phyloP scores from a whole-genome alignment of 2,888 invertebrate genomes.

The Tetrapedia diversipes region DNA sequence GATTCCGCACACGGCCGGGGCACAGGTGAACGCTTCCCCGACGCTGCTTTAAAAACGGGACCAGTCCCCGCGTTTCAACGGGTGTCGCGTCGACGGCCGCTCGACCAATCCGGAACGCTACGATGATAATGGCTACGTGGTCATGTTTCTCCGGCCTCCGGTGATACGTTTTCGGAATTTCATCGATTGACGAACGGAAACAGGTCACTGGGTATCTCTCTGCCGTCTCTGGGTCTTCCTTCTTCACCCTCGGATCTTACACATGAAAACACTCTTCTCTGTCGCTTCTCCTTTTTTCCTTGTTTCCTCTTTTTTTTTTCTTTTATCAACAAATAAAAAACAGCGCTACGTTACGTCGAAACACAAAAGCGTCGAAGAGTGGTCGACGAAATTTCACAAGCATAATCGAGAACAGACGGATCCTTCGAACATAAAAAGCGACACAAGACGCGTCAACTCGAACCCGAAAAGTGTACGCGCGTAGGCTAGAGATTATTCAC shows the following conservation, averaged over 20 bases:
- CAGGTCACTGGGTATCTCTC: slow-evolving; percentile 57
- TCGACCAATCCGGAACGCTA: slow-evolving; percentile 23
- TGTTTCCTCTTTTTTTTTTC: neutral
- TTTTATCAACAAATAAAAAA: neutral
- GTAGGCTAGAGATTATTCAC: neutral
- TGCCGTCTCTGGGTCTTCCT: neutral
- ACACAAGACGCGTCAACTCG: neutral
- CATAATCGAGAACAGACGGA: neutral
- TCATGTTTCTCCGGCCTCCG: slow-evolving; percentile 41
- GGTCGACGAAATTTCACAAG: slow-evolving; percentile 10
- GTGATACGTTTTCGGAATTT: slow-evolving; percentile 38
- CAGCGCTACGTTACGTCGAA: neutral
- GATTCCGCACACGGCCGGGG: slow-evolving; percentile 24
- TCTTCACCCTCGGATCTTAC: neutral
- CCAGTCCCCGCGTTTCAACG: slow-evolving; percentile 10
- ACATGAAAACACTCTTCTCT: slow-evolving; percentile 1
- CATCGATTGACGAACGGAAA: slow-evolving; percentile 52
- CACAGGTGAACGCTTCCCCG: slow-evolving; percentile 28
- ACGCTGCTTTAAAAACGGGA: slow-evolving; percentile 9
- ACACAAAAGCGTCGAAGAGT: neutral
- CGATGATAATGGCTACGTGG: slow-evolving; percentile 61
- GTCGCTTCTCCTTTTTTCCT: neutral
- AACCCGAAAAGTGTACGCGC: neutral
- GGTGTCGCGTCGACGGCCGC: neutral
- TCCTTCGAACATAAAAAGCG: neutral